Evolutionary conservation across 2,888 invertebrate genomes (phyloP), one percentile per base, ranked within the genome.

Genomic region (Caenorhabditis sp.): DNA sequence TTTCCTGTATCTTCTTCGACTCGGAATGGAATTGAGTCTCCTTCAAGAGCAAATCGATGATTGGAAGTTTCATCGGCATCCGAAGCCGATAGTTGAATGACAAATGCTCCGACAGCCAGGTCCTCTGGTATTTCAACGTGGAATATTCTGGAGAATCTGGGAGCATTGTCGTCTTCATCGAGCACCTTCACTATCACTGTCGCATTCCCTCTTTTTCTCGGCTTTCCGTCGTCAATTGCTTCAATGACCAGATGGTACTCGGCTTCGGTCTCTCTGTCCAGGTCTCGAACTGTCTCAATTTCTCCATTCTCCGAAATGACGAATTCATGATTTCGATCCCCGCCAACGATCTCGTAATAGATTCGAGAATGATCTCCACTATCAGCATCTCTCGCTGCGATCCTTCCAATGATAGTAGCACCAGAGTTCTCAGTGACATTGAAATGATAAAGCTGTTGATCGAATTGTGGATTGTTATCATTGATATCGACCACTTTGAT

Each of bases 161-260:
- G 97, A 90, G 96, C 95, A 92, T 97, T 97, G 92, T 98, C 97
- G 92, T 98, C 98, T 68, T 96, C 95, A 93, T 98, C 98, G 68
- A 95, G 93, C 1, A 98, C 82, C 11, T 55, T 55, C 2, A 87
- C 61, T 64, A 74, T 6, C 5, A 69, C 80, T 1, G 80, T 74
- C n/a, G 69, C 53, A n/a, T 69, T 80, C 28, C 69, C 62, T 18
- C 62, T 37, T 26, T 71, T 51, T 47, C 0, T 95, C 94, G 91
- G 96, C 95, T 1, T 96, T 95, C 91, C 88, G 8, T 76, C 96
- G 92, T 97, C 97, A 44, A 96, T 95, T 0, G 97, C 97, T 9
- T 96, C 95, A 11, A 97, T 96, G 0, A 96, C 96, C 53, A 97
- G 93, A 18, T 95, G 95, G 92, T 97, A 96, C 85, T 79, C 50